These are phyloP conservation scores for Eurystomus glaucurus DNA, from an alignment of 2,797 vertebrate genomes.

Conservation along the genomic window DNA sequence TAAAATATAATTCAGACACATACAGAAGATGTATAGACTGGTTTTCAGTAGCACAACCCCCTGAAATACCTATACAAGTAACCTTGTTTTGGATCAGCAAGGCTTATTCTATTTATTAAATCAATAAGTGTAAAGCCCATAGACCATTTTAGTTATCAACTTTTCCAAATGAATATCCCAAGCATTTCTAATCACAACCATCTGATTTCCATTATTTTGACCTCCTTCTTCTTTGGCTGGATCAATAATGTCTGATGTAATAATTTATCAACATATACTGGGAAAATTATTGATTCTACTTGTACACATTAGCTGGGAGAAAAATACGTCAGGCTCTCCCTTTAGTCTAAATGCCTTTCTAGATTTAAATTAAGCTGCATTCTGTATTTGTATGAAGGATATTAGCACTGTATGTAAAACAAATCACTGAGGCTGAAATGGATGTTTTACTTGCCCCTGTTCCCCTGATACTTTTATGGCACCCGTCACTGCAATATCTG, in stretches of 20 bases:
- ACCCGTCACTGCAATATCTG: constrained; percentile 17
- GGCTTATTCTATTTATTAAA: constrained; percentile 61
- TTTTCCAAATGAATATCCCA: constrained; percentile 78
- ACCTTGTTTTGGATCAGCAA: constrained; percentile 46
- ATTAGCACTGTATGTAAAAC: constrained; percentile 28
- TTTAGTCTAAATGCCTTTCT: constrained; percentile 29
- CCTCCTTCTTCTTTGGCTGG: constrained; percentile 49
- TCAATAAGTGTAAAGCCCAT: constrained; percentile 20
- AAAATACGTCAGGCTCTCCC: constrained; percentile 36
- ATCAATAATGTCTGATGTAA: constrained; percentile 75
- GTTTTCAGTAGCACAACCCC: background rate
- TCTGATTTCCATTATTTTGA: constrained; percentile 73
- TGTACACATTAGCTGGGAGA: background rate
- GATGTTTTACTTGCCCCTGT: constrained; percentile 38
- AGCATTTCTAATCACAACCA: constrained; percentile 46
- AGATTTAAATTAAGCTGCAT: constrained; percentile 51
- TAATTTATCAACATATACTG: constrained; percentile 52
- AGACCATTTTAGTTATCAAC: constrained; percentile 64
- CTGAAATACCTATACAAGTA: constrained; percentile 19
- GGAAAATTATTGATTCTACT: constrained; percentile 68
- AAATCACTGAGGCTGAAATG: constrained; percentile 45
- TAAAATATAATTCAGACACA: background rate
- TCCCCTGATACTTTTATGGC: constrained; percentile 28
- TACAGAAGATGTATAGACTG: background rate
- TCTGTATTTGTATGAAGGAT: constrained; percentile 18